phyloP scores from a whole-genome alignment of 92 coral and sea anemone species.

The Umimayanthus kanabou region DNA sequence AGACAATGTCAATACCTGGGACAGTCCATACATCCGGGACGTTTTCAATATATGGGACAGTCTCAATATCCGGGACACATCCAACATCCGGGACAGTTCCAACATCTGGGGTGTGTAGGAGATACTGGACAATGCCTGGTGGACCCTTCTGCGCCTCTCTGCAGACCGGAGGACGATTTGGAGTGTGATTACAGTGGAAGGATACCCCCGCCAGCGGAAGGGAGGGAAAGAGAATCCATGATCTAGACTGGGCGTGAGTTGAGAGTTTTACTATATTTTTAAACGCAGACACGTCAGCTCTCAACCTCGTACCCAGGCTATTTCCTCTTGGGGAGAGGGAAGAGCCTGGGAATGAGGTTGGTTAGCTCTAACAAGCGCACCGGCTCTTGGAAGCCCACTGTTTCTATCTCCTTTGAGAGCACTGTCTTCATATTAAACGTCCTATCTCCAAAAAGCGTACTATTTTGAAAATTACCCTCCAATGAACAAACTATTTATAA shows the following conservation, averaged over 20 bases:
- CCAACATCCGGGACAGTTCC: neutral
- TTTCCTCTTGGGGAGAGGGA: too few species aligned
- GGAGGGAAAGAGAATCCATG: constrained; percentile 2
- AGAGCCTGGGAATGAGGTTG: too few species aligned
- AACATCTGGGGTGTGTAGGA: neutral
- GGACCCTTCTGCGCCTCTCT: neutral
- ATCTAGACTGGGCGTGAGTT: neutral
- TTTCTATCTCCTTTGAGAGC: too few species aligned
- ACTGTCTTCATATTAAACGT: too few species aligned
- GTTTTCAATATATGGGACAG: neutral
- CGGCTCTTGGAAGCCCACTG: too few species aligned
- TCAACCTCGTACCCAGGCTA: too few species aligned
- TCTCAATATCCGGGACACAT: neutral
- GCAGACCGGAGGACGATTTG: neutral
- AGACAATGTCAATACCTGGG: neutral
- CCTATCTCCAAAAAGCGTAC: too few species aligned
- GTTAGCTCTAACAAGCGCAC: too few species aligned
- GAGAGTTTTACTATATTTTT: neutral
- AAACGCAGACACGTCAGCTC: too few species aligned
- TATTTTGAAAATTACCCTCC: too few species aligned
- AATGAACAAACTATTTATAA: too few species aligned
- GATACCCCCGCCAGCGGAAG: neutral
- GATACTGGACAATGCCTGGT: neutral
- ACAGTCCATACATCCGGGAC: neutral
- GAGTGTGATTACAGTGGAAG: neutral